Conservation (phyloP, 1,140 invertebrate genomes). For the Stratiolaelaps scimitus region DNA sequence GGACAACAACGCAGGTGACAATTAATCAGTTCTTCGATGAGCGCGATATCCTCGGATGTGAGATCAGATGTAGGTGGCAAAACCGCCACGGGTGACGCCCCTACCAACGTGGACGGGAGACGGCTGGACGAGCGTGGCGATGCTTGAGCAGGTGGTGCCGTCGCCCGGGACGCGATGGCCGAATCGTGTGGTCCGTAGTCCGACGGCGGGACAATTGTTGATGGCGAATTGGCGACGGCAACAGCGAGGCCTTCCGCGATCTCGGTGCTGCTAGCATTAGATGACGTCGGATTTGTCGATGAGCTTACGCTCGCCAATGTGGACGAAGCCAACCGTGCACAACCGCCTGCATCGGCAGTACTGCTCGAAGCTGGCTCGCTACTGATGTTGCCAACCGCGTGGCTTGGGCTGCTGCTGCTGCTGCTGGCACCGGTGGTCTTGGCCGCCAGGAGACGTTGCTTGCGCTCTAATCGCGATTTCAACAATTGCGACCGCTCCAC, state of each 20-base stretch:
- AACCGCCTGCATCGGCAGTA: background rate
- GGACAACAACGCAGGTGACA: conserved; percentile 34
- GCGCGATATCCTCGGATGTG: conserved; percentile 32
- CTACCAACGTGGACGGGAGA: background rate
- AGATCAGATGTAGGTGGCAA: conserved; percentile 22
- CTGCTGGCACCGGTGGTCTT: background rate
- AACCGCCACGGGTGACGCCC: background rate
- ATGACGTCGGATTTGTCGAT: background rate
- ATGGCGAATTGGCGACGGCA: too few relatives aligned
- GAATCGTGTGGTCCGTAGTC: too few relatives aligned
- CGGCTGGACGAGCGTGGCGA: background rate
- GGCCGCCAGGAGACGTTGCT: background rate
- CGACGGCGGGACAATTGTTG: too few relatives aligned
- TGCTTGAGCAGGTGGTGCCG: background rate
- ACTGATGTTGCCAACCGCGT: too few relatives aligned
- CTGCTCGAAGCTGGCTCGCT: too few relatives aligned
- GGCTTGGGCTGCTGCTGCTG: too few relatives aligned
- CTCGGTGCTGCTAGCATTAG: background rate
- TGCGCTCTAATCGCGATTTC: conserved; percentile 39
- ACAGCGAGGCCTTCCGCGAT: too few relatives aligned
- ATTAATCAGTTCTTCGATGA: conserved; percentile 34
- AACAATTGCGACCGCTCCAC: conserved; percentile 41
- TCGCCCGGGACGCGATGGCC: background rate
- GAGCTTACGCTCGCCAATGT: background rate
- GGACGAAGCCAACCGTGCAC: background rate